Base-by-base conservation (phyloP, 2,888 invertebrate genomes). In the Alloplasta piceator region DNA sequence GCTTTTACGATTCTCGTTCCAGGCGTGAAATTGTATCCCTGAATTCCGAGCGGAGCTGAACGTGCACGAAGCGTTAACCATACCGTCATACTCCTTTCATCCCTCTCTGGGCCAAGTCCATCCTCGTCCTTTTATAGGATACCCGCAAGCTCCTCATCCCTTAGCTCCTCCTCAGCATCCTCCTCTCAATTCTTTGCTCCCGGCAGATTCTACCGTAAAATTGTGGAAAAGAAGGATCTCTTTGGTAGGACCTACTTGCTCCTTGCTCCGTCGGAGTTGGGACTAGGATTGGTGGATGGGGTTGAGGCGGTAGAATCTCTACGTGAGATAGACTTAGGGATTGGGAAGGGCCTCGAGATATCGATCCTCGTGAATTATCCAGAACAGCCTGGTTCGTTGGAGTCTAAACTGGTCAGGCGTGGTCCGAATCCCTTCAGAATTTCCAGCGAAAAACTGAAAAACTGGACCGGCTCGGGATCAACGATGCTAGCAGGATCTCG, bases 291-390 rank as follows among this genome's bases (percentile, higher is more conserved):
- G 12, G 9, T 48, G 38, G 9, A 48, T 26, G 68, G 58, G 61
- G 55, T 63, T 63, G 14, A 63, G 66, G 52, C 64, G 41, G 26
- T 2, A 26, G 26, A 26, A 2, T 26, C 26, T 60, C 58, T 70
- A 74, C 77, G 70, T 77, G 70, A 81, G 41, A 68, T 70, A 68
- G 67, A 66, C 4, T 0, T 1, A 1, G n/a, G 48, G 48, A 10
- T 10, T 48, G 48, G 48, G 67, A 58, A 55, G 48, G 26, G 46
- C 14, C 60, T 26, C 43, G 14, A 66, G 70, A 74, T 81, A 81
- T 81, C 81, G 77, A 81, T 81, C 81, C 81, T 81, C 55, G 70
- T 78, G 81, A 77, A 81, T 81, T 81, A 81, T 78, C 81, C 81
- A 80, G 63, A 58, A 72, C 72, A 39, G 60, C 26, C 67, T 46